Percentiles rank a stretch among this genome's conserved stretches.
Evolutionary conservation across 2,888 invertebrate genomes (phyloP).

Genomic region (Chloromyia formosa): DNA sequence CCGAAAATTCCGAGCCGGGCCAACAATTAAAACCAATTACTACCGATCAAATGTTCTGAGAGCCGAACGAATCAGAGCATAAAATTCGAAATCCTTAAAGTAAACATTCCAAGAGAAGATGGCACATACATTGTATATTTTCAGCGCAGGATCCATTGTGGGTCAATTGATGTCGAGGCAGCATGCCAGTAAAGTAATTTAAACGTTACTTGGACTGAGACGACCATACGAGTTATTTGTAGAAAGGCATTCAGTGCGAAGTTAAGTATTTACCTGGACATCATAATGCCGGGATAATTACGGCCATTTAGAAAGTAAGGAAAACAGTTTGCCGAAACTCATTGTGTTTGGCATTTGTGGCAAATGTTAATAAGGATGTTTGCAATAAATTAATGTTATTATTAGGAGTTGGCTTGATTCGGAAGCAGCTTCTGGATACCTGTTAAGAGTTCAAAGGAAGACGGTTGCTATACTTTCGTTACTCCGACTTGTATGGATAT

Average conservation of each 20-base stretch:
- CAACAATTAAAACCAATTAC: conserved; percentile 44
- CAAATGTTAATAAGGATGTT: conserved; percentile 30
- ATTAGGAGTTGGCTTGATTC: too few relatives aligned
- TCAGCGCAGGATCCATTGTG: conserved; percentile 8
- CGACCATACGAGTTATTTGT: background rate
- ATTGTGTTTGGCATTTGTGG: background rate
- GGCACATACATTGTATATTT: too few relatives aligned
- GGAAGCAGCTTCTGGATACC: too few relatives aligned
- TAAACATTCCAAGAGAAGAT: conserved; percentile 28
- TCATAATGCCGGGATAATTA: conserved; percentile 22
- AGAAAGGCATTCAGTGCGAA: conserved; percentile 7
- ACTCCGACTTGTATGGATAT: too few relatives aligned
- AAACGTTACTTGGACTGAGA: too few relatives aligned
- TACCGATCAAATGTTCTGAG: conserved; percentile 22
- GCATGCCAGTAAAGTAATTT: conserved; percentile 20
- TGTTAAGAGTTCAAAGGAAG: too few relatives aligned
- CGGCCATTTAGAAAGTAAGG: conserved; percentile 15
- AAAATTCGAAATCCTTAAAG: conserved; percentile 40
- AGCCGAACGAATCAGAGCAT: conserved; percentile 40
- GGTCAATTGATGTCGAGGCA: conserved; percentile 35
- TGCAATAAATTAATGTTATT: background rate
- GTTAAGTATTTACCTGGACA: conserved; percentile 34
- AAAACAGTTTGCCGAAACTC: background rate
- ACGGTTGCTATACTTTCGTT: too few relatives aligned
- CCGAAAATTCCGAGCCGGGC: conserved; percentile 7